Conservation (phyloP, 2,888 invertebrate species). For the Caenorhabditis auriculariae region DNA sequence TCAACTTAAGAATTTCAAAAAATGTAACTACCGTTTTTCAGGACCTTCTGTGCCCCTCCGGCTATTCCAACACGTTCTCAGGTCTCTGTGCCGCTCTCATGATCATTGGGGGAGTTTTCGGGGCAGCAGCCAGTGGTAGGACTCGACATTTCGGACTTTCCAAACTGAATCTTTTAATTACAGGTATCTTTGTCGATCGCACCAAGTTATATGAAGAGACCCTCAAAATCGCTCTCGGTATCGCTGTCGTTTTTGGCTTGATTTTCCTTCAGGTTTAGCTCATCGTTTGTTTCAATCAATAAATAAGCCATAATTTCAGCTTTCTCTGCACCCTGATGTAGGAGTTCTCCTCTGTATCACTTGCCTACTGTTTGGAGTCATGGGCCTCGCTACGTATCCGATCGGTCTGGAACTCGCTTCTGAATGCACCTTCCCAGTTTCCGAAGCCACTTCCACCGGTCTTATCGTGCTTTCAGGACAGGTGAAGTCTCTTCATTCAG, state of each 20-base stretch:
- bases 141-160: too few species aligned
- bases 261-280: slow-evolving; percentile 52
- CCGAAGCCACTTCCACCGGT: slow-evolving; percentile 68
- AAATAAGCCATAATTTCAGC: slow-evolving; percentile 9
- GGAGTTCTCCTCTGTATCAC: slow-evolving; percentile 57
- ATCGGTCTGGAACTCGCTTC: slow-evolving; percentile 67
- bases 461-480: slow-evolving; percentile 67
- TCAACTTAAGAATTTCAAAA: not conserved
- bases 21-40: slow-evolving; percentile 1
- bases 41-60: slow-evolving; percentile 67
- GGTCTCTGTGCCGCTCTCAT: slow-evolving; percentile 63
- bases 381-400: slow-evolving; percentile 68
- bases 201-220: slow-evolving; percentile 67
- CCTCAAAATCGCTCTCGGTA: slow-evolving; percentile 64
- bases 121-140: slow-evolving; percentile 52
- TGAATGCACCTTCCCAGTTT: slow-evolving; percentile 68
- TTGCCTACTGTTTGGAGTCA: slow-evolving; percentile 66
- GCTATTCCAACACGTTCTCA: slow-evolving; percentile 66
- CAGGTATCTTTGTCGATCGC: slow-evolving; percentile 65
- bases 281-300: not conserved
- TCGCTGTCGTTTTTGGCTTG: slow-evolving; percentile 60
- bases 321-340: slow-evolving; percentile 41
- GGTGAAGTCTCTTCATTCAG: slow-evolving; percentile 31
- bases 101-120: slow-evolving; percentile 65
- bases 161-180: not conserved